Conservation (phyloP, 2,888 invertebrate species). For the Tiphia femorata region DNA sequence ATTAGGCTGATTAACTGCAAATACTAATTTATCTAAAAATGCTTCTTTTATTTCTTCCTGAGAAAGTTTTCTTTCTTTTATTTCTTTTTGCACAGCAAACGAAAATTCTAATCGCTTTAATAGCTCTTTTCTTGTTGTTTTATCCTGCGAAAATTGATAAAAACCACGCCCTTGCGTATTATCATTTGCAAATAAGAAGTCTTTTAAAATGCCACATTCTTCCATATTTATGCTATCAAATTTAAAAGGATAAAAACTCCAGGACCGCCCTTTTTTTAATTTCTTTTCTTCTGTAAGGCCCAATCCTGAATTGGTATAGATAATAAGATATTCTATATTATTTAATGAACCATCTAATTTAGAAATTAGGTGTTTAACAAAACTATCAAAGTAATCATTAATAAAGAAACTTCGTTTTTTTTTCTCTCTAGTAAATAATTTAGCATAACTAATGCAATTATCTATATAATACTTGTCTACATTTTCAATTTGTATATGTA, state of each 20-base stretch:
- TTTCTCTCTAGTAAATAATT: slow-evolving; percentile 42
- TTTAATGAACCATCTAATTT: slow-evolving; percentile 28
- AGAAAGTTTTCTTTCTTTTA: slow-evolving; percentile 39
- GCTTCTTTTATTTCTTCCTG: slow-evolving; percentile 41
- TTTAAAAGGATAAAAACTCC: slow-evolving; percentile 8
- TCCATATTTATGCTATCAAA: slow-evolving; percentile 5
- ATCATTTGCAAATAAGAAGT: slow-evolving; percentile 5
- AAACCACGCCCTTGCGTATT: slow-evolving; percentile 15
- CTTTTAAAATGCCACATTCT: not conserved
- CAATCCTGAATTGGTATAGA: slow-evolving; percentile 46
- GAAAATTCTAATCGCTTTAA: slow-evolving; percentile 45
- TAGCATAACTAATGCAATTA: slow-evolving; percentile 41
- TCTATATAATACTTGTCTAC: slow-evolving; percentile 38
- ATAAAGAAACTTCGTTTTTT: slow-evolving; percentile 38
- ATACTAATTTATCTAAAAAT: slow-evolving; percentile 46
- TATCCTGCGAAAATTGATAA: slow-evolving; percentile 43
- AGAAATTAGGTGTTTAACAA: slow-evolving; percentile 38
- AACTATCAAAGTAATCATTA: slow-evolving; percentile 44
- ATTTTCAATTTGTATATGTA: slow-evolving; percentile 46
- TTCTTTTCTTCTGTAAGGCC: slow-evolving; percentile 40
- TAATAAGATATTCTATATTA: slow-evolving; percentile 42
- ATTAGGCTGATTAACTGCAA: slow-evolving; percentile 28
- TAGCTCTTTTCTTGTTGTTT: slow-evolving; percentile 43
- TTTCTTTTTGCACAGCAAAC: slow-evolving; percentile 36
- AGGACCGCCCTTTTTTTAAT: slow-evolving; percentile 29